Conservation (phyloP, 1,140 invertebrate species). For the Lasaia peninsularis region DNA sequence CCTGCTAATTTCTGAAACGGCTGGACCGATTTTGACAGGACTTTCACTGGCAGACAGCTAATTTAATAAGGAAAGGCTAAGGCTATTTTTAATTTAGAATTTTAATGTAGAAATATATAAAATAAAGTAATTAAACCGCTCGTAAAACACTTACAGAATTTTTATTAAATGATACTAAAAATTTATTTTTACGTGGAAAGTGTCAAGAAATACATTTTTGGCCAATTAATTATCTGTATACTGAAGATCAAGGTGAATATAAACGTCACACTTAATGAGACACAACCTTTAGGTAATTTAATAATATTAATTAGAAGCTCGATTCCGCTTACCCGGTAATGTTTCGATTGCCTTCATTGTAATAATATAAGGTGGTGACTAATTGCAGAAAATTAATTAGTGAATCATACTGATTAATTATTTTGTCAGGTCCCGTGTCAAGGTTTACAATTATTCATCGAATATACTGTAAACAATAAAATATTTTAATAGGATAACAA, state of each 20-base stretch:
- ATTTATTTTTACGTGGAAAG: not conserved
- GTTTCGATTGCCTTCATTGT: conserved; percentile 19
- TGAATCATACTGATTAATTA: conserved; percentile 16
- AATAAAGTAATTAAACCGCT: no score
- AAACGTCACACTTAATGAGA: conserved; percentile 2
- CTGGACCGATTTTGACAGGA: no score
- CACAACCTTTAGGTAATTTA: conserved; percentile 2
- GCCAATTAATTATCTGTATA: not conserved
- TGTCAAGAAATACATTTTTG: not conserved
- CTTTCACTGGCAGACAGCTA: no score
- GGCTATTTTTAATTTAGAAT: no score
- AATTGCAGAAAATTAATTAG: conserved; percentile 17
- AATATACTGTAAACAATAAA: no score
- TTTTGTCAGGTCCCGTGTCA: conserved; percentile 4
- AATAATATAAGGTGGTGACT: conserved; percentile 12
- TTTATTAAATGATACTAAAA: no score
- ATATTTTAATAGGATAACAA: no score
- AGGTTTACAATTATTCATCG: not conserved
- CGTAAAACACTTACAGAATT: no score
- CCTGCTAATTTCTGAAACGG: no score
- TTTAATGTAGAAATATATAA: no score
- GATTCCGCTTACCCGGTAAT: conserved; percentile 15
- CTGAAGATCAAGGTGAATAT: not conserved
- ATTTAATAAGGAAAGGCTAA: no score
- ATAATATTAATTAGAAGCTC: not conserved